Evolutionary conservation across 2,797 vertebrate species (phyloP).

Genomic region (Pseudocheirus occidentalis): DNA sequence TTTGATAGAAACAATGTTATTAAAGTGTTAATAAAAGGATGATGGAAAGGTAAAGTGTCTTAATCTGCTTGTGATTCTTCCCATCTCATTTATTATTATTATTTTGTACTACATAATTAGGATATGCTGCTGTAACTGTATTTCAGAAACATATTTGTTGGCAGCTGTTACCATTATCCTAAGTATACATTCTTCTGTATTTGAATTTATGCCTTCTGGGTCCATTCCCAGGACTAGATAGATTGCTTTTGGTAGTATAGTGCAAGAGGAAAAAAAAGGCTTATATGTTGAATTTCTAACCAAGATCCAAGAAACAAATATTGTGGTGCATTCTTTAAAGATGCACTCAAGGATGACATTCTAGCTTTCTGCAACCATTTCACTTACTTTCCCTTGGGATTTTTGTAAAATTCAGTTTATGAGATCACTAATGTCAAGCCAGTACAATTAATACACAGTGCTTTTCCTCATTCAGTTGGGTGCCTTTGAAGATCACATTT

Average conservation of each 20-base stretch:
- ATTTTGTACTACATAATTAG: not conserved
- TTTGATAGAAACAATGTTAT: not conserved
- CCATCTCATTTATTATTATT: not conserved
- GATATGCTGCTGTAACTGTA: not conserved
- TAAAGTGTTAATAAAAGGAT: conserved; percentile 7
- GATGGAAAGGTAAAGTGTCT: not conserved
- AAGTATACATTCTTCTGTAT: conserved; percentile 19
- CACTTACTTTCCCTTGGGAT: not conserved
- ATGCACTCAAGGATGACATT: not conserved
- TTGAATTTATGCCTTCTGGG: conserved; percentile 56
- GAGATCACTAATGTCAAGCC: not conserved
- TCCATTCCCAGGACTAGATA: conserved; percentile 55
- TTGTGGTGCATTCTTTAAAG: not conserved
- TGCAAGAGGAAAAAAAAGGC: conserved; percentile 3
- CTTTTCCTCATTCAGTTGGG: not conserved
- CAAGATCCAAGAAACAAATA: not conserved
- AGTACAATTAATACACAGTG: not conserved
- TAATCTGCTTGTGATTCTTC: not conserved
- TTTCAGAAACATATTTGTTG: conserved; percentile 50
- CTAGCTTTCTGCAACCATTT: not conserved
- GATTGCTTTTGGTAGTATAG: conserved; percentile 22
- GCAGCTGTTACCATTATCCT: conserved; percentile 32
- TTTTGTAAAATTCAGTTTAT: not conserved
- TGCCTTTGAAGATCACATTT: not conserved
- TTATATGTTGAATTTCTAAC: conserved; percentile 23